phyloP scores from a whole-genome alignment of 2,888 invertebrate species.

The Arenicola marina region DNA sequence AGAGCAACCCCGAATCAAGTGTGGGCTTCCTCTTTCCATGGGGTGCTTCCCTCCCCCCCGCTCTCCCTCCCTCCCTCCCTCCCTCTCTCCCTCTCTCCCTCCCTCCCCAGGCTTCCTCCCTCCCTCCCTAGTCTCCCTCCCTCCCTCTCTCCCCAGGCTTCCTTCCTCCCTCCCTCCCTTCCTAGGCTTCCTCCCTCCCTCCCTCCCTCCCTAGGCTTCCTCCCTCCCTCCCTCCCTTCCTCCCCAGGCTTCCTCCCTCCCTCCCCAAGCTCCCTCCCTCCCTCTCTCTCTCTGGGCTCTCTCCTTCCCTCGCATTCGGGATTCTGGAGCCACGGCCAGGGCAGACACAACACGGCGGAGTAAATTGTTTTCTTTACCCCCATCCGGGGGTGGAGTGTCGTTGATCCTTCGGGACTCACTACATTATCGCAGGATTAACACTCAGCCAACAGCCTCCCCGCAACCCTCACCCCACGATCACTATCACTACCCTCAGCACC shows the following conservation, averaged over 20 bases:
- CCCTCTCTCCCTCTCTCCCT: background rate
- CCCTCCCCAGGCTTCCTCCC: too few species aligned
- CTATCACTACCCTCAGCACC: too few species aligned
- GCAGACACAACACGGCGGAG: too few species aligned
- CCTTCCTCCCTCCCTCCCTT: background rate
- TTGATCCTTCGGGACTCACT: too few species aligned
- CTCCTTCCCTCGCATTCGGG: too few species aligned
- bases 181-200: background rate
- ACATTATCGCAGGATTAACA: too few species aligned
- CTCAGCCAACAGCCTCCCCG: too few species aligned
- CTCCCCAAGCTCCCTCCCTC: background rate
- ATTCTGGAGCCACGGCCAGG: too few species aligned
- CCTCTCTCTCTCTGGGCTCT: background rate
- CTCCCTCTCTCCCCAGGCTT: background rate
- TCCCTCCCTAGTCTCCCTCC: background rate
- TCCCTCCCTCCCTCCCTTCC: background rate
- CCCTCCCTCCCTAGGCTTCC: background rate
- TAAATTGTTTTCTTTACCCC: too few species aligned
- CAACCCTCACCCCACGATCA: too few species aligned
- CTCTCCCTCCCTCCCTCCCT: slow-evolving; percentile 4
- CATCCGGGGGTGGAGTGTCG: too few species aligned
- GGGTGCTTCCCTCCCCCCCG: background rate
- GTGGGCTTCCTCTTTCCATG: background rate
- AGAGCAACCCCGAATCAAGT: background rate
- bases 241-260: background rate